phyloP scores from a whole-genome alignment of 2,113 vertebrate species.

The Leptosomus discolor region DNA sequence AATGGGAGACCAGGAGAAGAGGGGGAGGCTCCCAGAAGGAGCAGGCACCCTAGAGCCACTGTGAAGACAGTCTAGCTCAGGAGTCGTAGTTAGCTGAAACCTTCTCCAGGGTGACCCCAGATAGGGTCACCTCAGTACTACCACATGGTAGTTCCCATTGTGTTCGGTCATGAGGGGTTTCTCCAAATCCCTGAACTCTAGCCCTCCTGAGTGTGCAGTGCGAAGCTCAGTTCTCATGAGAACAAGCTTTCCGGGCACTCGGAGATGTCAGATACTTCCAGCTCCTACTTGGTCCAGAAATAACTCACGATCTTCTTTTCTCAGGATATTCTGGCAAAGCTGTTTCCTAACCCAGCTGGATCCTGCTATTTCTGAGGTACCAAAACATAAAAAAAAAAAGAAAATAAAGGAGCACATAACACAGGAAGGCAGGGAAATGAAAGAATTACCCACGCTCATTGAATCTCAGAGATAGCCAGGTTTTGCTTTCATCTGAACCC shows the following conservation, averaged over 20 bases:
- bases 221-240: neutral
- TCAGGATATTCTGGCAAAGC: neutral
- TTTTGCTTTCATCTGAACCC: neutral
- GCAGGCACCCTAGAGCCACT: neutral
- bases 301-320: neutral
- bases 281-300: neutral
- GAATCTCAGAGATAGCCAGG: accelerated
- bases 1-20: neutral
- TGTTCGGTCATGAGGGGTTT: neutral
- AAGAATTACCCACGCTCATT: neutral
- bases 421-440: neutral
- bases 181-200: neutral
- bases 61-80: neutral
- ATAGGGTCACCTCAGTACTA: neutral
- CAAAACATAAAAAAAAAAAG: neutral
- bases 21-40: neutral
- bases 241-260: neutral
- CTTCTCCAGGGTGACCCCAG: neutral
- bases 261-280: neutral
- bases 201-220: accelerated
- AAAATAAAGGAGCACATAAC: neutral
- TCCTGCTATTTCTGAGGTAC: neutral
- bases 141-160: neutral
- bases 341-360: neutral
- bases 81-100: accelerated